phyloP scores from a whole-genome alignment of 2,888 invertebrate genomes.

The Lithophane socia region DNA sequence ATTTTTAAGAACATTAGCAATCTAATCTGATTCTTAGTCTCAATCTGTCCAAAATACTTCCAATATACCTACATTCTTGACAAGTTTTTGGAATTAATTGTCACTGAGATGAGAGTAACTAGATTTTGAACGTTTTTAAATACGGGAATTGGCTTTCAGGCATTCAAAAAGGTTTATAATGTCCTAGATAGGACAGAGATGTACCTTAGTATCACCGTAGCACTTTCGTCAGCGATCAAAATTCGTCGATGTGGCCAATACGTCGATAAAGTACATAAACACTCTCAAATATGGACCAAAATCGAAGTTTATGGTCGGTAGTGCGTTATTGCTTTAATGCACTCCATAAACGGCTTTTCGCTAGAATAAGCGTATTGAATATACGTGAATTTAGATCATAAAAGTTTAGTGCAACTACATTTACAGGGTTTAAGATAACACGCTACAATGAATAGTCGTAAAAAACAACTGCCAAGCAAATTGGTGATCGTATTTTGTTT shows the following conservation, averaged over 20 bases:
- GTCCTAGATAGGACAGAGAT: too few relatives aligned
- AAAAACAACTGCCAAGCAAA: constrained; percentile 6
- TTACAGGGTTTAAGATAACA: constrained; percentile 1
- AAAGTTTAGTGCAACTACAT: constrained; percentile 1
- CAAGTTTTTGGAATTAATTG: background rate
- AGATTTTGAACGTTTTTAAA: background rate
- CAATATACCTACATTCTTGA: too few relatives aligned
- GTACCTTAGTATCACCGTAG: background rate
- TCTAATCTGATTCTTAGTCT: too few relatives aligned
- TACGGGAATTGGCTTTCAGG: background rate
- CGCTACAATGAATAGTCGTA: background rate
- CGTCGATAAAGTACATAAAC: background rate
- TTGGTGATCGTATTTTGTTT: background rate
- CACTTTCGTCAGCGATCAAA: background rate
- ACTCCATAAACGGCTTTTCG: constrained; percentile 1
- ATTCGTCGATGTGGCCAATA: background rate
- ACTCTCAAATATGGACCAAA: background rate
- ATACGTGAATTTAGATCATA: constrained; percentile 13
- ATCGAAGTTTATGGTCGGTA: background rate
- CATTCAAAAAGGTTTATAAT: too few relatives aligned
- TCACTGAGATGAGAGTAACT: background rate
- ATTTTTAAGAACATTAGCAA: too few relatives aligned
- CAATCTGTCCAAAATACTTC: too few relatives aligned
- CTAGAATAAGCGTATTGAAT: constrained; percentile 1
- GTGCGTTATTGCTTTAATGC: constrained; percentile 17